These are phyloP conservation scores for Sycophila sp. DNA, from an alignment of 1,140 invertebrate species.

Conservation along the genomic window DNA sequence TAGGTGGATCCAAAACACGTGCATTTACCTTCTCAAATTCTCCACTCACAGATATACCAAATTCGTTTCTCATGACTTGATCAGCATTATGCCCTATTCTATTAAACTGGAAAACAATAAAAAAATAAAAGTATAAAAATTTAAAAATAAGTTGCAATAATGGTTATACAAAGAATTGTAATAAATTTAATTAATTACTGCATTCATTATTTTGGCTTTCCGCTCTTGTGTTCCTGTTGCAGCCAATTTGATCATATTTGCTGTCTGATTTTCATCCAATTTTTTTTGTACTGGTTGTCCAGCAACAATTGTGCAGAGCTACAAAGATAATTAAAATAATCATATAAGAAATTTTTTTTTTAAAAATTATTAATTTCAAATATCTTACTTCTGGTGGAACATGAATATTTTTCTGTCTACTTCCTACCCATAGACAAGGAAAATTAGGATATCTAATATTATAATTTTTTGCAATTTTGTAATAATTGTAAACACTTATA, in stretches of 20 bases:
- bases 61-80: constrained; percentile 67
- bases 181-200: constrained; percentile 55
- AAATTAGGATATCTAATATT: constrained; percentile 68
- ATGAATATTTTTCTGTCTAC: constrained; percentile 56
- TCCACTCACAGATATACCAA: constrained; percentile 68
- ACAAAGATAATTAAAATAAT: not conserved
- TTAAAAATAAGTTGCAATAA: not conserved
- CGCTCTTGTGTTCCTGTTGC: constrained; percentile 71
- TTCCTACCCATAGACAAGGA: constrained; percentile 69
- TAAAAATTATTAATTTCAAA: not conserved
- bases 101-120: constrained; percentile 9
- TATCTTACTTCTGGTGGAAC: constrained; percentile 50
- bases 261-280: constrained; percentile 70
- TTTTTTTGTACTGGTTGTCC: constrained; percentile 71
- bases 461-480: constrained; percentile 57
- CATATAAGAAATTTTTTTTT: not conserved
- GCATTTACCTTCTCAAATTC: constrained; percentile 70
- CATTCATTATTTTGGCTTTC: constrained; percentile 72
- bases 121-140: not conserved
- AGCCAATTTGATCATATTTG: constrained; percentile 72
- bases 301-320: constrained; percentile 69
- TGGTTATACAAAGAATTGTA: not conserved
- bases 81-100: constrained; percentile 63
- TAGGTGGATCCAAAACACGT: constrained; percentile 69
- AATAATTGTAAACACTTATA: constrained; percentile 69